Conservation (phyloP, 2,113 vertebrate species). For the Protomyctophum bolini region DNA sequence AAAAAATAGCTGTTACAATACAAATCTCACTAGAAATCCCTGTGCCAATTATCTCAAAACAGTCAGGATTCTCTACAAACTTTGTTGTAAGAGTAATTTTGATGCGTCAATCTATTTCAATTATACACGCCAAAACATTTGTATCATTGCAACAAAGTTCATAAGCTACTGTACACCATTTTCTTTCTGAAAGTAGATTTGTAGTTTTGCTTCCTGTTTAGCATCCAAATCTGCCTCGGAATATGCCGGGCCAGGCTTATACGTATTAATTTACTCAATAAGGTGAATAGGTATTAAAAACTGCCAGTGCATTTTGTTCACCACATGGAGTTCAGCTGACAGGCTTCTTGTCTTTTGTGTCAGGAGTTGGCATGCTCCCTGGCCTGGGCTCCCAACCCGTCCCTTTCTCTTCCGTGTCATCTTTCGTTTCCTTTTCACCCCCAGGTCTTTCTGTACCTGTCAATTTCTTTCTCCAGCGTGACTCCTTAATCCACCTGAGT, state of each 20-base stretch:
- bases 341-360: slow-evolving; percentile 28
- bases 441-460: slow-evolving; percentile 68
- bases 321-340: slow-evolving; percentile 12
- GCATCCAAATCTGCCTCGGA: too few relatives aligned
- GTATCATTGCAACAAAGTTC: too few relatives aligned
- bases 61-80: too few relatives aligned
- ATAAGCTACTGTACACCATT: too few relatives aligned
- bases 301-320: neutral
- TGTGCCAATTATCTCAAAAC: too few relatives aligned
- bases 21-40: too few relatives aligned
- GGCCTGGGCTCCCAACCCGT: slow-evolving; percentile 18
- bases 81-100: too few relatives aligned
- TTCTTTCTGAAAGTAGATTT: too few relatives aligned
- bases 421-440: slow-evolving; percentile 64
- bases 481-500: slow-evolving; percentile 76
- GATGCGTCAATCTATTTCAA: too few relatives aligned
- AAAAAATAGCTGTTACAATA: too few relatives aligned
- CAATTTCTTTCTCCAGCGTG: slow-evolving; percentile 66
- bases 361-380: slow-evolving; percentile 13
- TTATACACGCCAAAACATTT: too few relatives aligned
- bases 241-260: neutral
- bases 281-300: slow-evolving; percentile 18
- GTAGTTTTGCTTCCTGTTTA: too few relatives aligned
- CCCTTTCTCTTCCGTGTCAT: slow-evolving; percentile 42
- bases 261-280: slow-evolving; percentile 31